Evolutionary conservation across 2,797 vertebrate genomes (phyloP), one percentile per base, ranked within the genome.

Genomic region (Phylloscopus collybita): DNA sequence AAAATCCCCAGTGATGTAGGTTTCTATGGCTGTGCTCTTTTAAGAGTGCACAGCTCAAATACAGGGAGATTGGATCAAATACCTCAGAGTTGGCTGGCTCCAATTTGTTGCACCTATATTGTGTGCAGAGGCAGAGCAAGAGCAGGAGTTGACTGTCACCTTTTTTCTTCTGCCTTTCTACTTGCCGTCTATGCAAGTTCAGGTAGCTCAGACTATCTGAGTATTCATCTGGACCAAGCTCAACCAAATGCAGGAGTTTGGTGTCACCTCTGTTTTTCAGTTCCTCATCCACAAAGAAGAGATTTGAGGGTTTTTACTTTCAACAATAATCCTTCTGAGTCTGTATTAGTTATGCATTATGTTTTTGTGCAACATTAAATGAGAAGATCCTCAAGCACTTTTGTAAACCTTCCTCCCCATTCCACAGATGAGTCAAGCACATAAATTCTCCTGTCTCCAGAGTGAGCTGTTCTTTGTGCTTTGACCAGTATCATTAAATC

Each of bases 41-140:
- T 3, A 27, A 8, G 32, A 54, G 13, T 1, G 0, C 20, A 27
- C 4, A 79, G 5, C 29, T 54, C 44, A 32, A 23, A 10, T 19
- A 30, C 2, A 9, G 9, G 23, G 16, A 57, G 25, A 50, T 22
- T 57, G 30, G 30, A 34, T 44, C 34, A 36, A 57, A 81, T 3
- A 72, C 2, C 44, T 59, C 38, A 47, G 15, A 11, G 9, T 1
- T 29, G 42, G 7, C 10, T 54, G 25, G 7, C 9, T 87, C 7
- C 32, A n/a, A 9, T 5, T 81, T 9, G 1, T 17, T 50, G 8
- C 8, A 79, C 16, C 25, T 30, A 3, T 36, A 11, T 7, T 34
- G 10, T 56, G 22, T 40, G 10, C 42, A 81, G 19, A 49, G 8
- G n/a, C 7, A 88, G n/a, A 86, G 40, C 20, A 71, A 71, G 11